phyloP scores from a whole-genome alignment of 2,888 invertebrate species.

The Strigamia maritima region DNA sequence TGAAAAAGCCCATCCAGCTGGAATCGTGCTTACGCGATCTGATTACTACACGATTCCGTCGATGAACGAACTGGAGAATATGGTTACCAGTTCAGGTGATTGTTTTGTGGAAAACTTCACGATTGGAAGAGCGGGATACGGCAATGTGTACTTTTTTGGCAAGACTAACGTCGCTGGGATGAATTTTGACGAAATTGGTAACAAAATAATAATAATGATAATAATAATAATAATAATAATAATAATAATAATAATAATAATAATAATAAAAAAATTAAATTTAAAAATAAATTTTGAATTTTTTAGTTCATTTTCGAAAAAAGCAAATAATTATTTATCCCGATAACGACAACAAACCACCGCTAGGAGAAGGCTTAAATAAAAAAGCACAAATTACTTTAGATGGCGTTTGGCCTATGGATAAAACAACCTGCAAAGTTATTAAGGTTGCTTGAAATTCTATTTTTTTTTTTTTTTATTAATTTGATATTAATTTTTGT shows the following conservation, averaged over 20 bases:
- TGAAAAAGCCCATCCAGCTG: slow-evolving; percentile 63
- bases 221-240: no score
- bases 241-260: no score
- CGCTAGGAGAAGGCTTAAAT: slow-evolving; percentile 82
- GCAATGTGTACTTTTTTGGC: slow-evolving; percentile 81
- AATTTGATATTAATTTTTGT: not conserved
- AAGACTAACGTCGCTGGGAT: slow-evolving; percentile 78
- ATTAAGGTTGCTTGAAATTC: slow-evolving; percentile 61
- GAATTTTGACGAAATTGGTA: slow-evolving; percentile 82
- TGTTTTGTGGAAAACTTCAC: slow-evolving; percentile 84
- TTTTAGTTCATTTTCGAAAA: slow-evolving; percentile 79
- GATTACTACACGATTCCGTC: slow-evolving; percentile 91
- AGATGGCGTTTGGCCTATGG: slow-evolving; percentile 90
- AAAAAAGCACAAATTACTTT: slow-evolving; percentile 81
- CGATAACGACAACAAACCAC: slow-evolving; percentile 80
- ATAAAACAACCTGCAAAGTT: slow-evolving; percentile 73
- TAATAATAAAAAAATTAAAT: no score
- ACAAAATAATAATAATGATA: no score
- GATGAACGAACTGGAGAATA: slow-evolving; percentile 72
- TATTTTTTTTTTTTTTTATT: slow-evolving; percentile 38
- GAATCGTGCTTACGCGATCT: slow-evolving; percentile 69
- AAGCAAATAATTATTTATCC: slow-evolving; percentile 96
- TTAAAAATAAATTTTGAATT: not conserved
- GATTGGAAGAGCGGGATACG: slow-evolving; percentile 83
- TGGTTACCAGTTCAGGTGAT: slow-evolving; percentile 66